Evolutionary conservation across 2,888 invertebrate genomes (phyloP).

Genomic region (Nymphalis urticae): DNA sequence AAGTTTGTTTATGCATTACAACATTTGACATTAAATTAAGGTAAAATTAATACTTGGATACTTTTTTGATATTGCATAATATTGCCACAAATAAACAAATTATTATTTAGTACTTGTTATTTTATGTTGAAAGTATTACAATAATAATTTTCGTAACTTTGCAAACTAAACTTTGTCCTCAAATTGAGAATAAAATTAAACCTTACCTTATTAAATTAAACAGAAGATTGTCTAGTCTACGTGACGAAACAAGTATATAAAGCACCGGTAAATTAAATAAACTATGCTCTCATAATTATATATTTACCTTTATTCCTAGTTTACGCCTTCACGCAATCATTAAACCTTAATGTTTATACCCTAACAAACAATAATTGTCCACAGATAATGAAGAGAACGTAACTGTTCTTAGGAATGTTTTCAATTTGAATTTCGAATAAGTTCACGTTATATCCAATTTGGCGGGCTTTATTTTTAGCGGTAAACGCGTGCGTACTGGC

Average conservation of each 20-base stretch:
- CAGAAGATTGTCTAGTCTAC: conserved; percentile 17
- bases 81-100: neutral
- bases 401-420: conserved; percentile 42
- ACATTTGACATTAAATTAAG: conserved; percentile 16
- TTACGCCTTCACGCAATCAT: conserved; percentile 44
- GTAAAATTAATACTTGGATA: conserved; percentile 8
- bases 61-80: conserved; percentile 4
- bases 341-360: conserved; percentile 47
- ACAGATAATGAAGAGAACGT: conserved; percentile 46
- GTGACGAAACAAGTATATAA: conserved; percentile 23
- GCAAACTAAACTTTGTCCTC: neutral
- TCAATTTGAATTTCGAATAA: conserved; percentile 50
- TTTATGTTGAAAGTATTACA: too few relatives aligned
- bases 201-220: conserved; percentile 2
- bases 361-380: conserved; percentile 46
- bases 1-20: conserved; percentile 29
- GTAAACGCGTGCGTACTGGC: conserved; percentile 57
- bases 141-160: neutral
- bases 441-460: conserved; percentile 47
- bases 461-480: conserved; percentile 52
- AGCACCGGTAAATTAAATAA: conserved; percentile 40
- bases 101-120: neutral
- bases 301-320: conserved; percentile 58
- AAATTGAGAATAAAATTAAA: conserved; percentile 16
- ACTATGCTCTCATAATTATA: conserved; percentile 33